Evolutionary conservation across 2,797 vertebrate species (phyloP), one percentile per base, ranked within the genome.

Genomic region (Salarias fasciatus): DNA sequence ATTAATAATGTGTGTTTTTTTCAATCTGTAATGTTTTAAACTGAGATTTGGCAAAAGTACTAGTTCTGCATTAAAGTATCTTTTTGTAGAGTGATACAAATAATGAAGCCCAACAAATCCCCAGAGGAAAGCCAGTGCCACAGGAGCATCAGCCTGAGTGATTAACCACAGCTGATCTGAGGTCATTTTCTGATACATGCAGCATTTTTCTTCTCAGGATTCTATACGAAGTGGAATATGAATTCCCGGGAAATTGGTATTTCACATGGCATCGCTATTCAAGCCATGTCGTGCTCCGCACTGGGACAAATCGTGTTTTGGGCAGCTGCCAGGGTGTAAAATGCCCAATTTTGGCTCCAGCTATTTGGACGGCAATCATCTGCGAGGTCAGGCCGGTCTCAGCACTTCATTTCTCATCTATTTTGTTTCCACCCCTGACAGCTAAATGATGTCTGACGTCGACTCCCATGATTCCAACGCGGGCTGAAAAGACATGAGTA

Each of bases 241-340:
- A 79, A 79, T 91, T 92, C 82, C 84, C 86, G 89, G 80, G 71
- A 88, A 89, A 84, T 79, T 79, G 72, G 61, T 70, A 69, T 88
- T 90, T 82, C 73, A 77, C 38, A 75, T 86, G 80, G 72, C 83
- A 64, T 24, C 72, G 69, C 80, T 82, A 56, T 82, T 86, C 55
- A 54, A 77, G 73, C 86, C 69, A 78, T 86, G 77, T 81, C 84
- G 85, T 86, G 87, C 74, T 87, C 72, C 64, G 84, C 76, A 75
- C 79, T 70, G 53, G 85, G 86, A 86, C 84, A 90, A 89, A 89
- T 86, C 90, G 82, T 88, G 84, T 89, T 62, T 90, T 94, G 91
- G 92, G 88, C 75, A 84, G 77, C 80, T 92, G 94, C 92, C 92
- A 94, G 75, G 81, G 92, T 91, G 92, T 94, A 93, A 94, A 94